phyloP scores from a whole-genome alignment of 2,113 vertebrate genomes.

The Odocoileus hemionus region DNA sequence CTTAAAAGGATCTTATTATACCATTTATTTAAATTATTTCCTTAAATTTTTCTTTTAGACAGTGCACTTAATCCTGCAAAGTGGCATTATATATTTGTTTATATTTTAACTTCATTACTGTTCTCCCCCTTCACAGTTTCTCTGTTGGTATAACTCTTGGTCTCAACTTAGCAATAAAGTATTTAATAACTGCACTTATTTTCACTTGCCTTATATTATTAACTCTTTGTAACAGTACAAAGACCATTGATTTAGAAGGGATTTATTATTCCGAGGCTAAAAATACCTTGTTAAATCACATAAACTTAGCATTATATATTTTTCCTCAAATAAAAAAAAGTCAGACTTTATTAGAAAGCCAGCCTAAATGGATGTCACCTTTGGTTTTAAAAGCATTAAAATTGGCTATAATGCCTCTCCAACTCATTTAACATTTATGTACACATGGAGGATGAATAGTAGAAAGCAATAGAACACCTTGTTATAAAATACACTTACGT shows the following conservation, averaged over 20 bases:
- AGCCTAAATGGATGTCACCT: slow-evolving; percentile 79
- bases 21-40: slow-evolving; percentile 68
- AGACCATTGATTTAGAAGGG: slow-evolving; percentile 52
- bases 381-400: slow-evolving; percentile 83
- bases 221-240: slow-evolving; percentile 70
- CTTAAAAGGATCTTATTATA: slow-evolving; percentile 57
- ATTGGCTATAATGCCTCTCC: slow-evolving; percentile 78
- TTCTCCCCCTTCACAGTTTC: background rate
- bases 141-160: slow-evolving; percentile 64
- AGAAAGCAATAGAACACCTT: slow-evolving; percentile 75
- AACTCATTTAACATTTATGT: slow-evolving; percentile 77
- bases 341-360: slow-evolving; percentile 74
- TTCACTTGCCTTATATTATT: slow-evolving; percentile 64
- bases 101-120: slow-evolving; percentile 49
- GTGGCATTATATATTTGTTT: slow-evolving; percentile 46
- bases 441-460: slow-evolving; percentile 70
- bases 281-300: slow-evolving; percentile 78
- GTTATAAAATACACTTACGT: slow-evolving; percentile 74
- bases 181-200: slow-evolving; percentile 72
- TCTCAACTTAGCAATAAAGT: slow-evolving; percentile 68
- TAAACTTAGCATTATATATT: slow-evolving; percentile 78
- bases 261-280: slow-evolving; percentile 64
- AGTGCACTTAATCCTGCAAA: slow-evolving; percentile 58
- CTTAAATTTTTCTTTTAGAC: slow-evolving; percentile 58
- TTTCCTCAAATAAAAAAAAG: slow-evolving; percentile 72